Conservation (phyloP, 2,113 vertebrate genomes). For the Peromyscus californicus region DNA sequence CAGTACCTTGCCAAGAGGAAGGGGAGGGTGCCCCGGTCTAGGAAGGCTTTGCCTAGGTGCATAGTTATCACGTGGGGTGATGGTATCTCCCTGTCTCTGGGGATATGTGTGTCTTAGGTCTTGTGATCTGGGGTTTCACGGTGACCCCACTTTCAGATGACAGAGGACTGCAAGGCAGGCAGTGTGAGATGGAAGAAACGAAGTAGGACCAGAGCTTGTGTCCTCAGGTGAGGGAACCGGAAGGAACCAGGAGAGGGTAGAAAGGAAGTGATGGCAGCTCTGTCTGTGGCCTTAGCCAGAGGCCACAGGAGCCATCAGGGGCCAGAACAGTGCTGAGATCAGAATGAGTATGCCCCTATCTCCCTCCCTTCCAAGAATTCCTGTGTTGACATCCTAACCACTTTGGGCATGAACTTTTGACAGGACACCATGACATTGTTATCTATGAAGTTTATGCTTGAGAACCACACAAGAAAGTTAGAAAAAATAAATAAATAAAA, state of each 20-base stretch:
- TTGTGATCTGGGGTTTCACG: neutral
- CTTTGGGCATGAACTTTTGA: neutral
- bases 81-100: neutral
- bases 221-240: neutral
- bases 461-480: neutral
- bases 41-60: neutral
- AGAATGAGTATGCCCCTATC: neutral
- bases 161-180: neutral
- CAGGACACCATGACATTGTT: neutral
- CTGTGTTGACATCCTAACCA: neutral
- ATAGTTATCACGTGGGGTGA: rapidly evolving
- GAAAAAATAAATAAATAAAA: neutral
- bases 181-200: neutral
- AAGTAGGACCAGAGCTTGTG: neutral
- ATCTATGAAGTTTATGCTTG: neutral
- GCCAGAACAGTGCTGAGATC: too few species aligned
- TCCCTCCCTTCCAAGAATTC: neutral
- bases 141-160: neutral
- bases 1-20: neutral
- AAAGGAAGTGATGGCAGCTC: neutral
- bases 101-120: neutral
- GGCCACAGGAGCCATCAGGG: too few species aligned
- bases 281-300: neutral
- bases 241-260: neutral
- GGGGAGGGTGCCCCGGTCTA: rapidly evolving